A percentile compares a stretch with the other conserved stretches of the same genome.
Conservation (phyloP, 2,888 invertebrate species). For the Leucophora obtusa region DNA sequence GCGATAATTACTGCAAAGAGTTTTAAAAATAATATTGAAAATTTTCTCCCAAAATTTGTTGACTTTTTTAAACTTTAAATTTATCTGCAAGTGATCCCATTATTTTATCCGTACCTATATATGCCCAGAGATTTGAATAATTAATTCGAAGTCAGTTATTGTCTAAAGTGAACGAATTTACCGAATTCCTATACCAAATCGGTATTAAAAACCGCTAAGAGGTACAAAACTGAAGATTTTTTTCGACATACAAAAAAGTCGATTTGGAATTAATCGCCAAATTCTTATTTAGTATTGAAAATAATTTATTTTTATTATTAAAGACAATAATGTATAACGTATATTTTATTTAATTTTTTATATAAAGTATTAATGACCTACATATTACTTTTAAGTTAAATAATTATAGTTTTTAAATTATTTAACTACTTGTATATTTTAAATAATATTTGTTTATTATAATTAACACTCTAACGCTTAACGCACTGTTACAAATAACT, state of each 20-base stretch:
- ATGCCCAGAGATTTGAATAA: too few species aligned
- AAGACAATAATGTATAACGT: slow-evolving; percentile 53
- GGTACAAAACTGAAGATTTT: too few species aligned
- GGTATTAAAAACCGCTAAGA: too few species aligned
- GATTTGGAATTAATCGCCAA: background rate
- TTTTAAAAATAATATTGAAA: too few species aligned
- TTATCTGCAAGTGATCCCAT: too few species aligned
- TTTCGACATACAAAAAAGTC: background rate
- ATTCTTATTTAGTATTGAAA: background rate
- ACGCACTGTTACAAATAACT: slow-evolving; percentile 41
- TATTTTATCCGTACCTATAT: too few species aligned
- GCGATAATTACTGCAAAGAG: too few species aligned
- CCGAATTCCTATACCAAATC: too few species aligned
- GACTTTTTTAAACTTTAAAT: too few species aligned
- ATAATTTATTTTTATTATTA: background rate
- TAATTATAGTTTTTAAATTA: slow-evolving; percentile 51
- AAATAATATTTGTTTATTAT: slow-evolving; percentile 27
- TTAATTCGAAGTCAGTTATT: too few species aligned
- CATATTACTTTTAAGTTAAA: slow-evolving; percentile 51
- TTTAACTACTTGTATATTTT: slow-evolving; percentile 45
- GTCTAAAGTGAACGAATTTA: too few species aligned
- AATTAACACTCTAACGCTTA: slow-evolving; percentile 54
- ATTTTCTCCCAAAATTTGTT: too few species aligned
- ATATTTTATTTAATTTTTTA: slow-evolving; percentile 43
- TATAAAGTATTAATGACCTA: slow-evolving; percentile 41